A percentile compares a stretch with the other conserved stretches of the same genome.
Conservation (phyloP, 2,888 invertebrate species). For the Hipparchia semele region DNA sequence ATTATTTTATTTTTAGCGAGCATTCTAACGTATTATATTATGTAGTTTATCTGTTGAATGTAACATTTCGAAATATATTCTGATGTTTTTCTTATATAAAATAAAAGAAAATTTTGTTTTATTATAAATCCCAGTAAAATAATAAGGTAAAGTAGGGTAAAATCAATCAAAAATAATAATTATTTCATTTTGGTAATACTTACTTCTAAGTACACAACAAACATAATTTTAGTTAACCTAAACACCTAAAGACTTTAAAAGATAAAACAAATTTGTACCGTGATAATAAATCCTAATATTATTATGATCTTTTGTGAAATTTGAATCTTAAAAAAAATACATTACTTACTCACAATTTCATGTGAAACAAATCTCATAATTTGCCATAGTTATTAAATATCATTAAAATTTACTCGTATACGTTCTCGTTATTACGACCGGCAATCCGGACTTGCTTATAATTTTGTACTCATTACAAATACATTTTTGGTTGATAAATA, state of each 20-base stretch:
- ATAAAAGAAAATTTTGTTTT: constrained; percentile 19
- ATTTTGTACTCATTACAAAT: neutral
- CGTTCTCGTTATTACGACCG: neutral
- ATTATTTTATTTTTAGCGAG: constrained; percentile 42
- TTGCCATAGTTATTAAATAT: neutral
- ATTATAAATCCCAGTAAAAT: neutral
- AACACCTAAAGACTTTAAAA: too few relatives aligned
- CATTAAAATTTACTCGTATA: neutral
- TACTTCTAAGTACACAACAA: too few relatives aligned
- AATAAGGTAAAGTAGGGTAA: neutral
- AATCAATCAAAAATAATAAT: too few relatives aligned
- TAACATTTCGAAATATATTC: constrained; percentile 79
- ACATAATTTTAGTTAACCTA: too few relatives aligned
- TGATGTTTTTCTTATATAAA: constrained; percentile 78
- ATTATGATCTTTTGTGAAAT: too few relatives aligned
- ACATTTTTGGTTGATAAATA: neutral
- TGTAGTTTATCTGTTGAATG: constrained; percentile 62
- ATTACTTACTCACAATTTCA: too few relatives aligned
- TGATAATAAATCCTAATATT: too few relatives aligned
- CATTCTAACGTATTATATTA: constrained; percentile 42
- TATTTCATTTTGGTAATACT: too few relatives aligned
- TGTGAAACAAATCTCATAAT: too few relatives aligned
- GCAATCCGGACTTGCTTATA: neutral
- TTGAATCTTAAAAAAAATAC: too few relatives aligned
- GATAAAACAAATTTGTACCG: too few relatives aligned